phyloP scores from a whole-genome alignment of 1,140 invertebrate species.

The Piezodorus guildinii region DNA sequence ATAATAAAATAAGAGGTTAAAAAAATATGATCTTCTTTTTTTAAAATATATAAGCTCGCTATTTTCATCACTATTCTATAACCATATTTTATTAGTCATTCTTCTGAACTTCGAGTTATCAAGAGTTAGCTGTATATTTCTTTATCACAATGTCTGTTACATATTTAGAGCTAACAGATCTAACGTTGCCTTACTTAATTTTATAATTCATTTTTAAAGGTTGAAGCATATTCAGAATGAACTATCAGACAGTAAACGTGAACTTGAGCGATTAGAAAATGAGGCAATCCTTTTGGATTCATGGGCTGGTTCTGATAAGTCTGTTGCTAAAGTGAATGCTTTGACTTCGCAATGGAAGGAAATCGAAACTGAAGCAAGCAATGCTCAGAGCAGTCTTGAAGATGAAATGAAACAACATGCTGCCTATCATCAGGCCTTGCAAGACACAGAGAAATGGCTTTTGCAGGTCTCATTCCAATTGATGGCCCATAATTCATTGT shows the following conservation, averaged over 20 bases:
- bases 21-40: too few species aligned
- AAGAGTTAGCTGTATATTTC: too few species aligned
- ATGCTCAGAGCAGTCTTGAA: conserved; percentile 50
- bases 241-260: conserved; percentile 55
- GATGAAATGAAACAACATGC: conserved; percentile 74
- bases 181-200: too few species aligned
- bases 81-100: too few species aligned
- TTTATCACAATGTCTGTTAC: too few species aligned
- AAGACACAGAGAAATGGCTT: conserved; percentile 92
- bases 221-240: conserved; percentile 59
- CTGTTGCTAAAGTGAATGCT: conserved; percentile 43
- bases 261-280: conserved; percentile 53
- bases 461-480: conserved; percentile 88
- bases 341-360: conserved; percentile 53
- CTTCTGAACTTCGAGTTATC: too few species aligned
- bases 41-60: too few species aligned
- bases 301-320: conserved; percentile 42
- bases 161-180: too few species aligned
- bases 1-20: too few species aligned
- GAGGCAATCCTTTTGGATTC: conserved; percentile 59
- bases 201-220: conserved; percentile 20
- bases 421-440: conserved; percentile 74
- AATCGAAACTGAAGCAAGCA: conserved; percentile 45
- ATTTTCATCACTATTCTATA: too few species aligned
- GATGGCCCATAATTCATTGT: conserved; percentile 90